Evolutionary conservation across 2,113 vertebrate genomes (phyloP), one percentile per base, ranked within the genome.

Genomic region (Callipepla californica): DNA sequence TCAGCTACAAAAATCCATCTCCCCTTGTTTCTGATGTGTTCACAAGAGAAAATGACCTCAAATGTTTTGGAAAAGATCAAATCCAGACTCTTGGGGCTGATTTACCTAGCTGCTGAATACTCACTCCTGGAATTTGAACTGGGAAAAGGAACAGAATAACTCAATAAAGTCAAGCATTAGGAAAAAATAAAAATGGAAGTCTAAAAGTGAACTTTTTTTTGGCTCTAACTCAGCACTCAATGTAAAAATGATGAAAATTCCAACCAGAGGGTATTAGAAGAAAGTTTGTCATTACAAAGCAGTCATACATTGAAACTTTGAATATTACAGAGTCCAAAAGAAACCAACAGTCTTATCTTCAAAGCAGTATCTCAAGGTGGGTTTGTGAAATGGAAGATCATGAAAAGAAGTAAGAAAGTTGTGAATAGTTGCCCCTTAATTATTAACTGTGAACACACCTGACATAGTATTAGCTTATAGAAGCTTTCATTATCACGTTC

Each of bases 401-500:
- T 22, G 42, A 63, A 23, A 74, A 63, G 14, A 61, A 42, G 23
- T 7, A 77, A 73, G 11, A 87, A 68, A 90, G 65, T 69, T 14
- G 85, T 23, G 7, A 74, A 80, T 23, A 69, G 26, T 59, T 93
- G 53, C n/a, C 45, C 45, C 50, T 69, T 30, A 69, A 45, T 40
- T 51, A 51, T 16, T 78, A 25, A 36, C 13, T 67, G 42, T 38
- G 38, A 23, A 62, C 0, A 0, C 13, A 69, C 7, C 50, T 73
- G 17, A 17, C 34, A 40, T 0, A 48, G 16, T 1, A 0, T n/a
- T 38, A 4, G 1, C 67, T 65, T 10, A 76, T 0, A 0, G 15
- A 21, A 30, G 2, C 58, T 78, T 84, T 75, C 72, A 57, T 28
- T 17, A 30, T 25, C 32, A 57, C 44, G 61, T 61, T 77, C 40